Conservation (phyloP, 2,113 vertebrate species). For the Chaenocephalus aceratus region DNA sequence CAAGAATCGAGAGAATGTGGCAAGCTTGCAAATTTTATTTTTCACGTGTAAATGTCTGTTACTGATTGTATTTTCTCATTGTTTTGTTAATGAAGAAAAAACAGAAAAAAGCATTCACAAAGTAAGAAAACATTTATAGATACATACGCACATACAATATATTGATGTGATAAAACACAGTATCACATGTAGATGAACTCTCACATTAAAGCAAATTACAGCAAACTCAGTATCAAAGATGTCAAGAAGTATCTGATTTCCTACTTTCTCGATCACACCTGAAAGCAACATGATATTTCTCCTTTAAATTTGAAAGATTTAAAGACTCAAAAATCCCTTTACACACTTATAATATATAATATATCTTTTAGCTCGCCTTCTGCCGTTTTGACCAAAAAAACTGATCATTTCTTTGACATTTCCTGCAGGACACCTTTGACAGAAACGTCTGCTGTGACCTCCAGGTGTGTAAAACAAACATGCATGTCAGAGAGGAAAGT, state of each 20-base stretch:
- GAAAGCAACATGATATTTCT: neutral
- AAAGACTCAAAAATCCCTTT: neutral
- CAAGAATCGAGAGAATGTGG: conserved; percentile 34
- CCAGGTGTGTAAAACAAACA: conserved; percentile 25
- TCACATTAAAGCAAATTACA: neutral
- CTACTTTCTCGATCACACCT: neutral
- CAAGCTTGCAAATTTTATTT: conserved; percentile 72
- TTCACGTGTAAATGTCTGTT: conserved; percentile 68
- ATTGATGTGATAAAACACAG: conserved; percentile 60
- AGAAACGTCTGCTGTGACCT: conserved; percentile 22
- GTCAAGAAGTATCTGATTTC: neutral
- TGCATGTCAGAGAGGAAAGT: conserved; percentile 22
- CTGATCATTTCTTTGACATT: conserved; percentile 7
- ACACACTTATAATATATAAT: conserved; percentile 12
- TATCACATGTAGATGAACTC: conserved; percentile 19
- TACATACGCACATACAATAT: conserved; percentile 54
- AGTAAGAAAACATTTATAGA: conserved; percentile 75
- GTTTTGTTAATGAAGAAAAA: conserved; percentile 59
- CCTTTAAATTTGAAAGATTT: conserved; percentile 19
- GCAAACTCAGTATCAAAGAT: conserved; percentile 34
- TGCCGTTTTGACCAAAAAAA: conserved; percentile 9
- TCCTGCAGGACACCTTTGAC: conserved; percentile 9
- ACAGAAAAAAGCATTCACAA: conserved; percentile 73
- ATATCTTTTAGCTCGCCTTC: neutral
- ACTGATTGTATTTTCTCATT: conserved; percentile 68